Percentiles rank a stretch among this genome's conserved stretches.
These are phyloP conservation scores for Bombylius major DNA, from an alignment of 2,888 invertebrate genomes.

Conservation along the genomic window DNA sequence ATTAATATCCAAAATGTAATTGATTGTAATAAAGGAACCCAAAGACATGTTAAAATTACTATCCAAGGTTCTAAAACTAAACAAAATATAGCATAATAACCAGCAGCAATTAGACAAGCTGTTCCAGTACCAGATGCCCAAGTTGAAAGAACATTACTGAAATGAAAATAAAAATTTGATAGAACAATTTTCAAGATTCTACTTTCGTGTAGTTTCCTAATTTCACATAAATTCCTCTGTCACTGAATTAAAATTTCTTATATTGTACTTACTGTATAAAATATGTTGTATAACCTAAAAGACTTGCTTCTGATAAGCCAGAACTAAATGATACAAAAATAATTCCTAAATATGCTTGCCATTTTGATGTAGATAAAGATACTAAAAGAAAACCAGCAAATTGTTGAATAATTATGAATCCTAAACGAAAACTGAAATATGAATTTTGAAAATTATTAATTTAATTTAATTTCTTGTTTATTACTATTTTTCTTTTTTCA, in stretches of 20 bases:
- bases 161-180: slow-evolving; percentile 10
- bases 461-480: too few species aligned
- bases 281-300: slow-evolving; percentile 57
- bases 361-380: slow-evolving; percentile 45
- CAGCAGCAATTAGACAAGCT: slow-evolving; percentile 66
- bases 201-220: too few species aligned
- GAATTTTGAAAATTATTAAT: not conserved
- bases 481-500: slow-evolving; percentile 12
- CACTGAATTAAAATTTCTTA: not conserved
- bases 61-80: slow-evolving; percentile 35
- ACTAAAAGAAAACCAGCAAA: slow-evolving; percentile 53
- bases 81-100: slow-evolving; percentile 59
- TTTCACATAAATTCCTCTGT: too few species aligned
- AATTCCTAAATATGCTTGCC: slow-evolving; percentile 56
- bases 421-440: slow-evolving; percentile 44
- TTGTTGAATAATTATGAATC: slow-evolving; percentile 43
- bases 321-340: slow-evolving; percentile 58
- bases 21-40: slow-evolving; percentile 14
- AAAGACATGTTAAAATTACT: too few species aligned
- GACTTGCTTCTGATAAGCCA: slow-evolving; percentile 69
- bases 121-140: slow-evolving; percentile 79
- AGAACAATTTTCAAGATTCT: not conserved
- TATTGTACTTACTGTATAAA: slow-evolving; percentile 45
- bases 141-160: slow-evolving; percentile 57
- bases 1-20: slow-evolving; percentile 41